Conservation (phyloP, 1,140 invertebrate genomes). For the Stenopsyche tienmushanensis region DNA sequence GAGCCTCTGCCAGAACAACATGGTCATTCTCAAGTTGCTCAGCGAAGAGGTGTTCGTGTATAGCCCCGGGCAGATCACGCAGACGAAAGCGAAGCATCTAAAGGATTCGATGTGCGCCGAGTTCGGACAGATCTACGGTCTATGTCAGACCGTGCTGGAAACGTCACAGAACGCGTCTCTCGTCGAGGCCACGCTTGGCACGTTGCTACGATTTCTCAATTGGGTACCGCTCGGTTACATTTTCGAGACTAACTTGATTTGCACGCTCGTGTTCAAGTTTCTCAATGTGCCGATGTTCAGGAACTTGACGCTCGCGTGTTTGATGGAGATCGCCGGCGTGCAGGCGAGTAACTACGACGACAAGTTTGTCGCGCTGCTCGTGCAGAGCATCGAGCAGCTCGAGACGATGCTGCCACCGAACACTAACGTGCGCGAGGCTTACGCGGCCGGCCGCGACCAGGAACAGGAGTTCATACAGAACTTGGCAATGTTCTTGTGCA, state of each 20-base stretch:
- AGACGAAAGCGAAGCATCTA: conserved; percentile 97
- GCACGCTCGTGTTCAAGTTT: conserved; percentile 95
- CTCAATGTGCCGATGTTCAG: conserved; percentile 96
- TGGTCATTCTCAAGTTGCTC: conserved; percentile 95
- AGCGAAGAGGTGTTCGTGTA: conserved; percentile 99
- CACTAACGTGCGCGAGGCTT: conserved; percentile 92
- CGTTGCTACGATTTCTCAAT: conserved; percentile 94
- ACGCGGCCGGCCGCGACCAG: conserved; percentile 88
- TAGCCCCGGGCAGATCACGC: conserved; percentile 95
- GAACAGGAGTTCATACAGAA: conserved; percentile 99
- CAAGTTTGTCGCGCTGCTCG: conserved; percentile 86
- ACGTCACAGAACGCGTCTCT: conserved; percentile 95
- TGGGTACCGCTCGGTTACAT: conserved; percentile 99
- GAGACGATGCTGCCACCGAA: conserved; percentile 88
- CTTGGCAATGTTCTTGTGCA: conserved; percentile 95
- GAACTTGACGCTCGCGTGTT: conserved; percentile 96
- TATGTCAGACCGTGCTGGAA: conserved; percentile 97
- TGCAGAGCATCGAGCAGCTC: conserved; percentile 87
- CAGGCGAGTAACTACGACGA: conserved; percentile 87
- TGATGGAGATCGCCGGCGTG: conserved; percentile 96
- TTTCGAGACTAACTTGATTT: conserved; percentile 97
- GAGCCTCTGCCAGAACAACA: conserved; percentile 98
- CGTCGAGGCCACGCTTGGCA: conserved; percentile 93
- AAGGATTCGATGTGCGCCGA: conserved; percentile 99
- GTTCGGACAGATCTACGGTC: conserved; percentile 96